Conservation (phyloP, 1,140 invertebrate genomes). For the Xylocopa sonorina region DNA sequence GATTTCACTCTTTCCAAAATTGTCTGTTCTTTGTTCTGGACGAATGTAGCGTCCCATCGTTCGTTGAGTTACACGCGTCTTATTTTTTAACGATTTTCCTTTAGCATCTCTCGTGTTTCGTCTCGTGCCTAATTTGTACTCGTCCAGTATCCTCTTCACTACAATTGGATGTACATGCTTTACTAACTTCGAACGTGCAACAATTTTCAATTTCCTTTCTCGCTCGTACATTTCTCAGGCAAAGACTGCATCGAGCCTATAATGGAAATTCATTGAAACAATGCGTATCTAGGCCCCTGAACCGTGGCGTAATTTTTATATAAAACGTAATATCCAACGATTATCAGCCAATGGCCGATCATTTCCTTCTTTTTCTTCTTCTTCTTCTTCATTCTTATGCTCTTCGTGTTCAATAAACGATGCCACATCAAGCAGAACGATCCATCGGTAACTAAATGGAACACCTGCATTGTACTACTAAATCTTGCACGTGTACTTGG, state of each 20-base stretch:
- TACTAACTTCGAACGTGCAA: slow-evolving; percentile 4
- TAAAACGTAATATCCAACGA: slow-evolving; percentile 23
- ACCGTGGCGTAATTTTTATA: slow-evolving; percentile 15
- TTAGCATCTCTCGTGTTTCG: neutral
- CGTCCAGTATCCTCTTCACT: too few relatives aligned
- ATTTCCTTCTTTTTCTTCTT: neutral
- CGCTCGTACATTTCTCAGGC: neutral
- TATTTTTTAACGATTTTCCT: neutral
- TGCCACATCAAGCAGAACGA: neutral
- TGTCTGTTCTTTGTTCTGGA: neutral
- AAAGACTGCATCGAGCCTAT: slow-evolving; percentile 25
- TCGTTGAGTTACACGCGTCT: slow-evolving; percentile 8
- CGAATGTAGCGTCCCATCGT: neutral
- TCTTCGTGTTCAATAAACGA: neutral
- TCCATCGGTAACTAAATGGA: neutral
- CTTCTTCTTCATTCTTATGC: neutral
- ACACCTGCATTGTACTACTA: neutral
- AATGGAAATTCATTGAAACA: slow-evolving; percentile 36
- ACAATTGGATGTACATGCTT: neutral
- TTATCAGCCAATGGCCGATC: slow-evolving; percentile 10
- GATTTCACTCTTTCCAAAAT: slow-evolving; percentile 44
- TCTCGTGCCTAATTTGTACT: neutral
- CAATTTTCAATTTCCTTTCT: neutral
- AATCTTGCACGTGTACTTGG: neutral
- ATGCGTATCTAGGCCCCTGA: slow-evolving; percentile 23